Evolutionary conservation across 2,797 vertebrate species (phyloP), one percentile per base, ranked within the genome.

Genomic region (Galagoides demidoff): DNA sequence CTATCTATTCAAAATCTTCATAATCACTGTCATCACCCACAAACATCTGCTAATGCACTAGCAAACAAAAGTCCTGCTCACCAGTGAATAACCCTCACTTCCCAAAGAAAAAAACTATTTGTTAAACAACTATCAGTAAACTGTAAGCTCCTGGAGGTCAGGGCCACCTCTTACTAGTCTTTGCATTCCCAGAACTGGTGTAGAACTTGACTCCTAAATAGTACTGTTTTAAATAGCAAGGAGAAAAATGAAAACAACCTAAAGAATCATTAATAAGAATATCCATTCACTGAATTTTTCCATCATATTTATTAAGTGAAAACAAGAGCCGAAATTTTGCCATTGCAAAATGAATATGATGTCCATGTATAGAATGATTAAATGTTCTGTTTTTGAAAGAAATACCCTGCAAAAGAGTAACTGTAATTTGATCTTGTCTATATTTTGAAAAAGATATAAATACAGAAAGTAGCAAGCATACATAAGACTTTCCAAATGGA

Each of bases 91-190:
- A 7, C n/a, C 57, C 68, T 82, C 20, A 70, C n/a, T 16, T 52
- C 7, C 64, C 86, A 73, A 93, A 94, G 27, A 52, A 83, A 85
- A 90, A 78, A 63, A 8, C 10, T 27, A 79, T 59, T 70, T 87
- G 39, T 81, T 92, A 63, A 81, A 37, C 27, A 96, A 96, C 74
- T 66, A 88, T 23, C 70, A 78, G 70, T 52, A 94, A 55, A 74
- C 23, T 43, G 9, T 49, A 91, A 91, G 59, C 52, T 85, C 29
- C 49, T 86, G 31, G 27, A 82, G 17, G 57, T 25, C 31, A 89
- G 90, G 34, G 25, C 17, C 57, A 68, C 23, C 61, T 83, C 22
- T 64, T 82, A 43, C 23, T 59, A 71, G 61, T 52, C 31, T 92
- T 49, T 64, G 17, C 74, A 34, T 68, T 96, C 71, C 92, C 68